phyloP scores from a whole-genome alignment of 2,888 invertebrate species.

The Dryomyza anilis region DNA sequence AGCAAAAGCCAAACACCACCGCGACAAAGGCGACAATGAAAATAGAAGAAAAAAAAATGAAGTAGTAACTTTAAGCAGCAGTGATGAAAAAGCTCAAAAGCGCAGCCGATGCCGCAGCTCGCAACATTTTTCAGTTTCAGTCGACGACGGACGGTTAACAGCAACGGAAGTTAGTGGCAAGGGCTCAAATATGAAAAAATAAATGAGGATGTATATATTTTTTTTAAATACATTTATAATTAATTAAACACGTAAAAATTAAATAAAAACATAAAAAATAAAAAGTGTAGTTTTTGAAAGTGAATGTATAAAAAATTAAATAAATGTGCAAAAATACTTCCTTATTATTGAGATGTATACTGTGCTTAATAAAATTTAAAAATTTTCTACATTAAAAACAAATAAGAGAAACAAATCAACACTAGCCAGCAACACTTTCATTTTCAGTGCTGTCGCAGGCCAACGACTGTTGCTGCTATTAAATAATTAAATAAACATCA shows the following conservation, averaged over 20 bases:
- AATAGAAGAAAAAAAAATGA: background rate
- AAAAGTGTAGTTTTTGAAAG: background rate
- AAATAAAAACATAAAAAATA: background rate
- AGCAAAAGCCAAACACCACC: conserved; percentile 6
- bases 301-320: no score
- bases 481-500: no score
- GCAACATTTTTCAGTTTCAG: conserved; percentile 44
- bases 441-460: conserved; percentile 38
- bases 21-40: background rate
- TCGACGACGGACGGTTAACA: conserved; percentile 27
- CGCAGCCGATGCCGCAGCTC: conserved; percentile 19
- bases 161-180: background rate
- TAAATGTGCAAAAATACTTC: no score
- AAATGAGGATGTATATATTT: background rate
- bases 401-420: background rate
- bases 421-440: conserved; percentile 46
- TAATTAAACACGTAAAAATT: background rate
- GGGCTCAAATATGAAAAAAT: background rate
- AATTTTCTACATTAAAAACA: background rate
- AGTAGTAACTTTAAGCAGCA: background rate
- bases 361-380: no score
- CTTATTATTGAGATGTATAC: no score
- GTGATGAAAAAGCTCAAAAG: conserved; percentile 14
- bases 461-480: conserved; percentile 11
- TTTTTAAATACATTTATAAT: background rate